Conservation (phyloP, 1,140 invertebrate genomes). For the Temnothorax longispinosus region DNA sequence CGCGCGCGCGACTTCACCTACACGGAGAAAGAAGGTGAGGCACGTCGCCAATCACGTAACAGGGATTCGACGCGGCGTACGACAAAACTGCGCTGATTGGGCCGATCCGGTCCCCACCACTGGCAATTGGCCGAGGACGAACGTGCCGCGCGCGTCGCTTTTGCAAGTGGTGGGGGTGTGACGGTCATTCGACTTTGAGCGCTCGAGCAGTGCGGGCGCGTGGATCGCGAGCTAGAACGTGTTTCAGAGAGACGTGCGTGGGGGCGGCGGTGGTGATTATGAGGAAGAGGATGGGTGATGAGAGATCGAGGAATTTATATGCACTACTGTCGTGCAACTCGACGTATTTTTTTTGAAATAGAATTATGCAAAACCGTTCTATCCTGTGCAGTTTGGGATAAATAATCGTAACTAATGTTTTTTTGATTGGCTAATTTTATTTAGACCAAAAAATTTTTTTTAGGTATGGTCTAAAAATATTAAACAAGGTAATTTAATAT, state of each 20-base stretch:
- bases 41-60: conserved; percentile 75
- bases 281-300: conserved; percentile 47
- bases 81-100: conserved; percentile 78
- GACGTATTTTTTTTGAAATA: neutral
- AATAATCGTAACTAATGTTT: neutral
- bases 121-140: conserved; percentile 60
- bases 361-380: neutral
- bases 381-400: neutral
- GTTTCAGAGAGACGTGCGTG: conserved; percentile 60
- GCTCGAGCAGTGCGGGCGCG: conserved; percentile 68
- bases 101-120: conserved; percentile 66
- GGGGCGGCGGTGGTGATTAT: conserved; percentile 23
- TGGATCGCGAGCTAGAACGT: conserved; percentile 68
- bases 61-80: conserved; percentile 81
- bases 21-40: conserved; percentile 57
- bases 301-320: conserved; percentile 30
- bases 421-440: neutral
- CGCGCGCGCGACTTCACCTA: conserved; percentile 47
- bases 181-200: conserved; percentile 78
- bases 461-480: neutral
- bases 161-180: conserved; percentile 76
- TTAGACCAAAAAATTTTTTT: neutral
- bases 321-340: conserved; percentile 18
- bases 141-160: conserved; percentile 76
- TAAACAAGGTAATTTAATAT: neutral